These are phyloP conservation scores for Menidia beryllina DNA, from an alignment of 2,113 vertebrate species.

Conservation along the genomic window DNA sequence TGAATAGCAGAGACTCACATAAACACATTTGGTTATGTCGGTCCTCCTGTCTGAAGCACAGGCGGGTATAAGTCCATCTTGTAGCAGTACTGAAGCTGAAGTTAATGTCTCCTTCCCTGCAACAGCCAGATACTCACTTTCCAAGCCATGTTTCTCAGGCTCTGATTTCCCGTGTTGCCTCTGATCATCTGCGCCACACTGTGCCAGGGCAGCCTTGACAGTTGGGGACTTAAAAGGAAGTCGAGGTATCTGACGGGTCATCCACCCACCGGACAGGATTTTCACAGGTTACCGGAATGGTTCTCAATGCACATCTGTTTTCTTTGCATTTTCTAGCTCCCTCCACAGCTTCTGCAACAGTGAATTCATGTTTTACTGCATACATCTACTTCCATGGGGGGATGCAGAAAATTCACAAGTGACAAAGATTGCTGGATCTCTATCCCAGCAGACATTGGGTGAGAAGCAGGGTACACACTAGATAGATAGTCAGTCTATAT, in stretches of 20 bases:
- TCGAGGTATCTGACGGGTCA: neutral
- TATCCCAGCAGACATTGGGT: too few relatives aligned
- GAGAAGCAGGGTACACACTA: too few relatives aligned
- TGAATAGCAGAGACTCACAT: conserved; percentile 5
- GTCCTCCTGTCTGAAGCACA: neutral
- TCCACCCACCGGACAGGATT: neutral
- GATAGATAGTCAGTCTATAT: too few relatives aligned
- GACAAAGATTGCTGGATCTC: too few relatives aligned
- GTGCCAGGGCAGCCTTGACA: neutral
- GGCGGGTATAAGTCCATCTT: neutral
- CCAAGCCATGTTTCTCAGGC: neutral
- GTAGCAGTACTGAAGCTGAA: neutral
- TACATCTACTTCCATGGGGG: too few relatives aligned
- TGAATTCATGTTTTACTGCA: conserved; percentile 14
- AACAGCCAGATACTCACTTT: neutral
- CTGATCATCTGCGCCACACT: neutral
- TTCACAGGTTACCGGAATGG: neutral
- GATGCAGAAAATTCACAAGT: too few relatives aligned
- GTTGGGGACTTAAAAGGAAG: neutral
- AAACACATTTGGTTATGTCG: neutral
- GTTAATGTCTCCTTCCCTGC: neutral
- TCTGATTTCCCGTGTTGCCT: neutral
- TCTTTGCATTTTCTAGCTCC: neutral
- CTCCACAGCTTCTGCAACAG: conserved; percentile 13
- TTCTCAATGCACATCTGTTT: neutral